Evolutionary conservation across 2,797 vertebrate genomes (phyloP).

Genomic region (Protonibea diacanthus): DNA sequence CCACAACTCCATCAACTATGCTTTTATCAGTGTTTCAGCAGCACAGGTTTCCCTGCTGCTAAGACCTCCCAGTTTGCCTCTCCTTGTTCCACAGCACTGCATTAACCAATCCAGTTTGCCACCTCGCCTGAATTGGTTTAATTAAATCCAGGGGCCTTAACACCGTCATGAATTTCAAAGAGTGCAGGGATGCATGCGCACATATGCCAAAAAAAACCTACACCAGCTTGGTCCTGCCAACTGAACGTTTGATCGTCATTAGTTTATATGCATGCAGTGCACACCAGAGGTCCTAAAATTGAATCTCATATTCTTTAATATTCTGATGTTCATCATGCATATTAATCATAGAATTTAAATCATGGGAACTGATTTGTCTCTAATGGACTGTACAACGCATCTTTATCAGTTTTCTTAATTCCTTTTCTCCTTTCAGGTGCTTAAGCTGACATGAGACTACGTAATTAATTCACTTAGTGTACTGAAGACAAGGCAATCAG

Average conservation of each 20-base stretch:
- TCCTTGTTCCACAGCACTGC: conserved; percentile 72
- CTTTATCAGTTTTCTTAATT: conserved; percentile 71
- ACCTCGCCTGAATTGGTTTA: conserved; percentile 78
- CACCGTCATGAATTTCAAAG: conserved; percentile 81
- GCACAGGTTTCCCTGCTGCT: conserved; percentile 64
- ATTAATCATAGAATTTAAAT: conserved; percentile 77
- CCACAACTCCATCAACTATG: conserved; percentile 36
- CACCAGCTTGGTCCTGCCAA: conserved; percentile 66
- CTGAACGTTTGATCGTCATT: conserved; percentile 79
- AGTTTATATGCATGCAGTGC: conserved; percentile 79
- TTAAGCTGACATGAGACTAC: conserved; percentile 62
- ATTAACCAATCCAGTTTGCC: conserved; percentile 74
- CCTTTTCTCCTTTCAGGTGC: conserved; percentile 70
- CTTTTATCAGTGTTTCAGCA: conserved; percentile 67
- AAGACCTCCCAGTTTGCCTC: conserved; percentile 65
- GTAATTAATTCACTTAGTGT: conserved; percentile 78
- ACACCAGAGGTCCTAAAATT: conserved; percentile 66
- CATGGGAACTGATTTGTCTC: conserved; percentile 68
- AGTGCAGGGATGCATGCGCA: conserved; percentile 61
- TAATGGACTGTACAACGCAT: conserved; percentile 76
- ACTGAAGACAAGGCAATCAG: conserved; percentile 68
- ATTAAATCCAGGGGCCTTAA: conserved; percentile 83
- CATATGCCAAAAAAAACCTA: conserved; percentile 54
- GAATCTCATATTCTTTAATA: conserved; percentile 72
- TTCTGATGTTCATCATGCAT: conserved; percentile 70